Conservation (phyloP, 2,113 vertebrate genomes). For the Psittacus erithacus region DNA sequence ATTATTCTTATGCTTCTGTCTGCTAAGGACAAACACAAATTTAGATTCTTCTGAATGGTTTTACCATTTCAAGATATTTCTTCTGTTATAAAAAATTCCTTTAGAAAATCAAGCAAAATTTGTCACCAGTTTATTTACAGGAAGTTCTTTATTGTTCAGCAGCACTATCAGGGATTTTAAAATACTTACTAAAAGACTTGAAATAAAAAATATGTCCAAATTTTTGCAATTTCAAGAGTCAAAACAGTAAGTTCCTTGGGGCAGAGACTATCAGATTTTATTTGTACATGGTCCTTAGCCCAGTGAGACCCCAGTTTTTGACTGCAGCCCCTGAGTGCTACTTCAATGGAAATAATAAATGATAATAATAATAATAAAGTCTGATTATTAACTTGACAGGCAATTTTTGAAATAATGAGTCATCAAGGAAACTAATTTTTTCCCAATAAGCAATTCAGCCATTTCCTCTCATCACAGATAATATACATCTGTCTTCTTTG, state of each 20-base stretch:
- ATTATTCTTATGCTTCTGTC: not conserved
- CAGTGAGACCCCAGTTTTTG: conserved; percentile 38
- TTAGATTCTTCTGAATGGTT: not conserved
- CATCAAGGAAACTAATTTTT: conserved; percentile 66
- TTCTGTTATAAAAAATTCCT: not conserved
- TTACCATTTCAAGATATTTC: not conserved
- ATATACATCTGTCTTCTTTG: conserved; percentile 60
- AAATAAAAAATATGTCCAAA: not conserved
- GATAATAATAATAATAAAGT: conserved; percentile 56
- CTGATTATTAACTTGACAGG: conserved; percentile 58
- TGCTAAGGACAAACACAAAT: not conserved
- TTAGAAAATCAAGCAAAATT: not conserved
- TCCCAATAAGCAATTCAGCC: conserved; percentile 63
- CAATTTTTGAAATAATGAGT: conserved; percentile 67
- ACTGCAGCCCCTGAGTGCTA: conserved; percentile 8
- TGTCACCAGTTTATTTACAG: not conserved
- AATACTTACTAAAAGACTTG: not conserved
- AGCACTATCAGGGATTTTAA: not conserved
- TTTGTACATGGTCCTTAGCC: conserved; percentile 29
- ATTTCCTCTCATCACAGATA: conserved; percentile 66
- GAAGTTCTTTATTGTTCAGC: not conserved
- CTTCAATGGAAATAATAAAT: conserved; percentile 56
- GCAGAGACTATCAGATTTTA: conserved; percentile 29
- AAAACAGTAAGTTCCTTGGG: conserved; percentile 33
- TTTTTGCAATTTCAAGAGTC: not conserved